phyloP scores from a whole-genome alignment of 37 sponge, comb jelly and placozoan genomes.

The Crambe crambe region DNA sequence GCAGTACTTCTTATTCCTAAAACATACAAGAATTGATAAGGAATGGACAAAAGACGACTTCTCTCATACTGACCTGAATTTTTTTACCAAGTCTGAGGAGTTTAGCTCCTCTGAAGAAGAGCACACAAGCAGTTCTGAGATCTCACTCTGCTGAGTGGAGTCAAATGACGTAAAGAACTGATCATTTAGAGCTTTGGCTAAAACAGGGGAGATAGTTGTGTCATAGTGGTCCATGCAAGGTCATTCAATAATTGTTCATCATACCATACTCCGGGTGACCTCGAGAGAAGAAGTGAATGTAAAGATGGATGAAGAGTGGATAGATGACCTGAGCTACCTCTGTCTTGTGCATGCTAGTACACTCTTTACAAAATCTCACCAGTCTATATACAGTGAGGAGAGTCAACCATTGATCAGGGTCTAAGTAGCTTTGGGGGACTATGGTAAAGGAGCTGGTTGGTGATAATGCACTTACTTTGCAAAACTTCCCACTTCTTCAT shows the following conservation, averaged over 20 bases:
- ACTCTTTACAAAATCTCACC: conserved; percentile 14
- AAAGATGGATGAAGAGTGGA: conserved; percentile 56
- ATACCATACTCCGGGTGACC: conserved; percentile 35
- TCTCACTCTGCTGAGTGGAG: conserved; percentile 16
- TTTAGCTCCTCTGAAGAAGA: conserved; percentile 22
- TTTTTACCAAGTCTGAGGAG: conserved; percentile 35
- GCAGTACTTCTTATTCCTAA: conserved; percentile 67
- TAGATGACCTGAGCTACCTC: conserved; percentile 47
- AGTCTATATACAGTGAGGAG: conserved; percentile 7
- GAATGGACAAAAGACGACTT: neutral
- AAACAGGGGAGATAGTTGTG: too few relatives aligned
- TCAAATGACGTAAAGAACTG: neutral
- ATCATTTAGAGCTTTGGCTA: conserved; percentile 28
- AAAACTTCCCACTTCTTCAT: conserved; percentile 18
- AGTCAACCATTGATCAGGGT: too few relatives aligned
- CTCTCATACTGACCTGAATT: conserved; percentile 67
- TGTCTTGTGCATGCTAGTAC: conserved; percentile 10
- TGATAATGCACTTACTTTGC: conserved; percentile 27
- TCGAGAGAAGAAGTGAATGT: conserved; percentile 42
- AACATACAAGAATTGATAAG: neutral
- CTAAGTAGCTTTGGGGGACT: too few relatives aligned
- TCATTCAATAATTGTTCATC: neutral
- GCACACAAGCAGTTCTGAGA: conserved; percentile 41
- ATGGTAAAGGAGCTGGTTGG: too few relatives aligned
- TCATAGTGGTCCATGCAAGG: neutral